Evolutionary conservation across 2,113 vertebrate species (phyloP).

Genomic region (Bos taurus): DNA sequence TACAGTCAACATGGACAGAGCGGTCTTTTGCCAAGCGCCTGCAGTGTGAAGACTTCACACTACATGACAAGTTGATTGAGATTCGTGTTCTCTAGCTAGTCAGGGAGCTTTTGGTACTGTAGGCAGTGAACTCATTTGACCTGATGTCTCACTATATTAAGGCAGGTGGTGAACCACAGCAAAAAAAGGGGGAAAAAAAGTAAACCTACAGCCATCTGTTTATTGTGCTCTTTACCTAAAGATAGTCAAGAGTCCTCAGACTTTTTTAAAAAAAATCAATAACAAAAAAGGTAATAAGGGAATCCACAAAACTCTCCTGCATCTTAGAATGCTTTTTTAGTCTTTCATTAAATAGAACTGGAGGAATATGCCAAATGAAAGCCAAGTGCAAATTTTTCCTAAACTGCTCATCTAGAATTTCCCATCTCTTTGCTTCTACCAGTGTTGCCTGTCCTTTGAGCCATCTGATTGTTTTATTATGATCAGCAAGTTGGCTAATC

Average conservation of each 20-base stretch:
- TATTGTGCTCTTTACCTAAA: conserved; percentile 47
- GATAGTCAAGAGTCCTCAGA: background rate
- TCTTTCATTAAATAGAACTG: background rate
- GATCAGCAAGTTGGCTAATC: conserved; percentile 12
- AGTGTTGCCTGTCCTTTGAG: background rate
- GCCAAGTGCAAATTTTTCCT: background rate
- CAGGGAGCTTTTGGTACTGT: conserved; percentile 32
- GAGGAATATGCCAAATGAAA: conserved; percentile 25
- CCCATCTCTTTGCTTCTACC: background rate
- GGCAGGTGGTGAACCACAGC: conserved; percentile 29
- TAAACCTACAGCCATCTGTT: conserved; percentile 40
- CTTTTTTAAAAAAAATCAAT: background rate
- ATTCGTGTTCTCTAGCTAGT: conserved; percentile 43
- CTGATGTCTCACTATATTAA: conserved; percentile 43
- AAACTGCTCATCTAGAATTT: conserved; percentile 2
- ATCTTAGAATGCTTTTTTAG: background rate
- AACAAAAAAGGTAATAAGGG: conserved; percentile 21
- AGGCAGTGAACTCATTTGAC: conserved; percentile 55
- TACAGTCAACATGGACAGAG: background rate
- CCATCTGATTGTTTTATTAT: background rate
- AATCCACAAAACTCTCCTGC: background rate
- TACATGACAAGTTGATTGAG: background rate
- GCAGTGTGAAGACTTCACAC: background rate
- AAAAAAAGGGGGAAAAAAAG: background rate
- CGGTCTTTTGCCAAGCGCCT: background rate